Percentiles rank a stretch among this genome's conserved stretches.
Conservation (phyloP, 1,140 invertebrate genomes). For the Onthophagus taurus region DNA sequence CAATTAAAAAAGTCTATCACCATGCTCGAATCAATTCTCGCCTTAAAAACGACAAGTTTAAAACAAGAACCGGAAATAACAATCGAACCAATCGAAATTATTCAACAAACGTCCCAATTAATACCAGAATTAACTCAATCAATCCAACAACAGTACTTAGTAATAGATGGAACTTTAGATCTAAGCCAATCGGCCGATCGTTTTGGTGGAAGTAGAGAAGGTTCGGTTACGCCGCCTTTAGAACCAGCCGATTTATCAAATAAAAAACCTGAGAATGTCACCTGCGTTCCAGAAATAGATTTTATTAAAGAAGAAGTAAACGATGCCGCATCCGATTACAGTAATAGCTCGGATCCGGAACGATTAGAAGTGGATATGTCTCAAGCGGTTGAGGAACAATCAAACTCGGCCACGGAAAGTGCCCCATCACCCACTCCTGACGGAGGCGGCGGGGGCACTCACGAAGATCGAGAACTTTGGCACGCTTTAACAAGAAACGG, state of each 20-base stretch:
- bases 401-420: conserved; percentile 32
- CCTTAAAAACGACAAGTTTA: conserved; percentile 1
- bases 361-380: conserved; percentile 45
- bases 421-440: conserved; percentile 28
- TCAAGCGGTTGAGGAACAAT: conserved; percentile 31
- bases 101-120: not conserved
- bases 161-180: too few relatives aligned
- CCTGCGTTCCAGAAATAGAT: conserved; percentile 31
- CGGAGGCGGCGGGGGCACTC: conserved; percentile 12
- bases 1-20: conserved; percentile 24
- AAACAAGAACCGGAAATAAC: conserved; percentile 10
- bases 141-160: too few relatives aligned
- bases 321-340: conserved; percentile 36
- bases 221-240: not conserved
- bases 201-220: not conserved
- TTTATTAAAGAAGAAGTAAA: conserved; percentile 30
- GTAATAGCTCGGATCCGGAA: conserved; percentile 47
- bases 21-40: conserved; percentile 21
- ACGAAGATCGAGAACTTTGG: conserved; percentile 23
- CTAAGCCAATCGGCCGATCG: too few relatives aligned
- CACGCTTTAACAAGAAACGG: conserved; percentile 27
- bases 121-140: conserved; percentile 8
- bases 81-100: conserved; percentile 1
- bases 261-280: conserved; percentile 29
- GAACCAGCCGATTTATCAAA: conserved; percentile 35